Evolutionary conservation across 2,113 vertebrate genomes (phyloP).

Genomic region (Pyxicephalus adspersus): DNA sequence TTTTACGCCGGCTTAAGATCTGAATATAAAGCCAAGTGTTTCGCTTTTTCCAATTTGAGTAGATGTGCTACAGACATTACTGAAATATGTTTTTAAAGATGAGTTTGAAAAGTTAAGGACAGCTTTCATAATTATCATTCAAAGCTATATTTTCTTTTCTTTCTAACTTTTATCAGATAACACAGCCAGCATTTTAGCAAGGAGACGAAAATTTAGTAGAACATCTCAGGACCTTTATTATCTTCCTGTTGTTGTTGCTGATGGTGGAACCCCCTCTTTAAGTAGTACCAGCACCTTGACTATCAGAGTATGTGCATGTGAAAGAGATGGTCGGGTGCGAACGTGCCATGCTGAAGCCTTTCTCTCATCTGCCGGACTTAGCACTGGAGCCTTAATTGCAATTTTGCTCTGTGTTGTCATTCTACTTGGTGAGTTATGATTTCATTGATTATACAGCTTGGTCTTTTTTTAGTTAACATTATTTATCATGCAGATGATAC

Average conservation of each 20-base stretch:
- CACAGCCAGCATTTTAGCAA: conserved; percentile 82
- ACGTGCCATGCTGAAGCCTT: conserved; percentile 91
- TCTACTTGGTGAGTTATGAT: conserved; percentile 83
- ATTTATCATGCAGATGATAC: conserved; percentile 35
- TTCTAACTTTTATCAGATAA: conserved; percentile 78
- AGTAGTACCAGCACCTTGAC: conserved; percentile 93
- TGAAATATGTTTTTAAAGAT: too few species aligned
- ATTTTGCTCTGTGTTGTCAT: conserved; percentile 96
- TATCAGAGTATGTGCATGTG: conserved; percentile 89
- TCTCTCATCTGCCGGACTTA: conserved; percentile 91
- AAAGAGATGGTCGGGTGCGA: conserved; percentile 78
- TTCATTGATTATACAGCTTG: conserved; percentile 16
- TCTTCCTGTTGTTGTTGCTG: conserved; percentile 88
- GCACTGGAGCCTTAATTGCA: conserved; percentile 94
- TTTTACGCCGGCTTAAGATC: too few species aligned
- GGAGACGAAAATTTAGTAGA: conserved; percentile 82
- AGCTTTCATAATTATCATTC: too few species aligned
- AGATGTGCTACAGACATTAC: too few species aligned
- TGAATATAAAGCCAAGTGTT: too few species aligned
- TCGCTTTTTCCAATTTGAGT: too few species aligned
- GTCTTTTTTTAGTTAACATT: conserved; percentile 50
- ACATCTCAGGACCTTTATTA: conserved; percentile 85
- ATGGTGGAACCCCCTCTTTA: conserved; percentile 87
- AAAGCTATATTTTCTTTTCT: neutral
- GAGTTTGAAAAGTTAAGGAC: too few species aligned